A percentile compares a stretch with the other conserved stretches of the same genome.
phyloP scores from a whole-genome alignment of 64 coral and sea anemone genomes.

The Hydrozoanthus tunicans region DNA sequence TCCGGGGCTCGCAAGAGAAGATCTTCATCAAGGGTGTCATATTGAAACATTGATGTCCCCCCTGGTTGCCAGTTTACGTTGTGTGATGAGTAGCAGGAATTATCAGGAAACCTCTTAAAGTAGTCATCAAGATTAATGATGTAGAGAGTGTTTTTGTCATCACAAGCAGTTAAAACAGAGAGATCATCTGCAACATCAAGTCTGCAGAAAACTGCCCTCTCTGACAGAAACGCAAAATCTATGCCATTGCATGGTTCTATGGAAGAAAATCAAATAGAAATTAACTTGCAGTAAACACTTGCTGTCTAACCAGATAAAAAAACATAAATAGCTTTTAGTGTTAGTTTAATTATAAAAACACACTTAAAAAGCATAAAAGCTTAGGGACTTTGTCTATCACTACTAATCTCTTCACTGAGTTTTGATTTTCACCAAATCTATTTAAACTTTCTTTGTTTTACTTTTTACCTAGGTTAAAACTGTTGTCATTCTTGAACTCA shows the following conservation, averaged over 20 bases:
- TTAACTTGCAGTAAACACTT: neutral
- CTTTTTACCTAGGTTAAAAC: too few species aligned
- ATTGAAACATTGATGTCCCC: constrained; percentile 51
- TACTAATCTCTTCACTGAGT: too few species aligned
- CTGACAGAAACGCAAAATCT: neutral
- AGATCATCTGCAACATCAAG: constrained; percentile 74
- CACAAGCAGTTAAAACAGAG: constrained; percentile 60
- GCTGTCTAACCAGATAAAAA: neutral
- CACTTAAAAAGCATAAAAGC: too few species aligned
- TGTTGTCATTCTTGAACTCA: too few species aligned
- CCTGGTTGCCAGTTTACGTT: neutral
- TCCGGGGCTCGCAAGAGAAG: constrained; percentile 48
- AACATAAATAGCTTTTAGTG: neutral
- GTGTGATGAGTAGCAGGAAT: constrained; percentile 9
- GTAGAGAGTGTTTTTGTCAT: constrained; percentile 66
- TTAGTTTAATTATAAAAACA: too few species aligned
- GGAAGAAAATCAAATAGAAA: constrained; percentile 3
- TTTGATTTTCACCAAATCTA: too few species aligned
- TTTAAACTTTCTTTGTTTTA: too few species aligned
- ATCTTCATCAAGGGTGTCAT: constrained; percentile 77
- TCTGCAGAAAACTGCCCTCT: constrained; percentile 28
- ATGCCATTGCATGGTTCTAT: constrained; percentile 26
- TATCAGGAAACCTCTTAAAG: constrained; percentile 58
- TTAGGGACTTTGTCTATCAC: too few species aligned
- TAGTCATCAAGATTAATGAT: constrained; percentile 82